Percentiles rank a stretch among this genome's conserved stretches.
Conservation (phyloP, 2,888 invertebrate species). For the Tenodera sinensis region DNA sequence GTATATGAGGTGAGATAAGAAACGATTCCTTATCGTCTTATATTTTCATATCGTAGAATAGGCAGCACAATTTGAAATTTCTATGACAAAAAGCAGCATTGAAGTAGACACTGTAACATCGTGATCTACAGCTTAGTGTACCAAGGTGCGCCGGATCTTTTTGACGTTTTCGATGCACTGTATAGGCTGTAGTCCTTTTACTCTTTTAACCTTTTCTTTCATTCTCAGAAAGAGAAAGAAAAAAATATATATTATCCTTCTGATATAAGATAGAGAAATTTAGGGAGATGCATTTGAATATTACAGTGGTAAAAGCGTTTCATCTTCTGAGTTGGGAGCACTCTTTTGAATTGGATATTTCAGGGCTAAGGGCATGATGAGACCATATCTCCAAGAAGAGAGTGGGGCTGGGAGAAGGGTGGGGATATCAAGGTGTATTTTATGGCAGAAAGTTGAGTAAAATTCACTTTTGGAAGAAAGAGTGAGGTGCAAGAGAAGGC, state of each 20-base stretch:
- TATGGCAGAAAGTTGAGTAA: conserved; percentile 28
- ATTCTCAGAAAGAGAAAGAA: background rate
- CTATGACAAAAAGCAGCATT: background rate
- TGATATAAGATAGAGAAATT: conserved; percentile 15
- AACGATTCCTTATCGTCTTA: no score
- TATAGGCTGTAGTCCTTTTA: background rate
- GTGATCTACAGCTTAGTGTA: background rate
- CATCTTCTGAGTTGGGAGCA: conserved; percentile 26
- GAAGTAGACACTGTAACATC: background rate
- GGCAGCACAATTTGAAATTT: background rate
- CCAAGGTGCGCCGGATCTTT: background rate
- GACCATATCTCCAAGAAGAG: conserved; percentile 27
- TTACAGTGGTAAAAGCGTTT: conserved; percentile 29
- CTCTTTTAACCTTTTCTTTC: background rate
- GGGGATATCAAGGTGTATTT: conserved; percentile 25
- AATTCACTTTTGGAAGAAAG: conserved; percentile 27
- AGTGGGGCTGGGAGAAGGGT: conserved; percentile 3
- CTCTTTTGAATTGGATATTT: conserved; percentile 33
- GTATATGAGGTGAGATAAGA: no score
- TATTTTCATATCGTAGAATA: no score
- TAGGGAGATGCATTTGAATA: conserved; percentile 31
- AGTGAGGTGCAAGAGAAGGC: conserved; percentile 6
- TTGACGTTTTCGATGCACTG: background rate
- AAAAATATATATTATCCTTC: conserved; percentile 7
- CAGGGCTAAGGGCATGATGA: conserved; percentile 31